Base-by-base conservation (phyloP, 1,140 invertebrate species). In the Hycleus phaleratus region DNA sequence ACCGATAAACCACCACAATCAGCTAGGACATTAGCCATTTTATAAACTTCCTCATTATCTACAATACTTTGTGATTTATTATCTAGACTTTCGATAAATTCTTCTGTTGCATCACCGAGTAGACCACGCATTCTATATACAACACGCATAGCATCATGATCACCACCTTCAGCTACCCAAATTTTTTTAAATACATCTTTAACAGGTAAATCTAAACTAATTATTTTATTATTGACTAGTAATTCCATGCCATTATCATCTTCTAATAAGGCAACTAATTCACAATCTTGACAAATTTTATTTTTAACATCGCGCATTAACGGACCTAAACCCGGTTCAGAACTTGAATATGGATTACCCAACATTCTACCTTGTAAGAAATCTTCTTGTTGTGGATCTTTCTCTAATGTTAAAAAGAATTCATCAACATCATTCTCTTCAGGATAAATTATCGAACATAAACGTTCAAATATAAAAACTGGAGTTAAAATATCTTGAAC, bases 161-260 rank as follows among this genome's bases (percentile, higher is more conserved):
- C 89, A 4, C 86, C 88, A 38, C 88, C 88, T 60, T 91, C 90
- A 7, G 86, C 82, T 6, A 93, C 77, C 93, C 94, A 97, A 4
- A 89, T 79, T 73, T 90, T 90, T 67, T 90, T 90, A 65, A 87
- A 90, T 2, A 93, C 91, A 67, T 98, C 95, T 74, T 93, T 94
- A 0, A 98, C 95, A 0, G 92, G 90, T 49, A 99, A 77, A 78
- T 98, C 95, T 0, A 98, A 78, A 59, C 91, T 95, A 66, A 99
- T 98, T 49, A 98, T 98, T 78, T 98, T 98, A 74, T 98, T 98
- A 69, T 95, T 94, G 0, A 99, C 95, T n/a, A 98, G 79, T 49
- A 98, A 77, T 74, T 98, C 96, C 95, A 99, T 98, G 46, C 95
- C 95, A 68, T 95, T 98, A 72, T 98, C 96, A 74, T 98, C 95